Conservation (phyloP, 2,113 vertebrate genomes). For the Leptodactylus fuscus region DNA sequence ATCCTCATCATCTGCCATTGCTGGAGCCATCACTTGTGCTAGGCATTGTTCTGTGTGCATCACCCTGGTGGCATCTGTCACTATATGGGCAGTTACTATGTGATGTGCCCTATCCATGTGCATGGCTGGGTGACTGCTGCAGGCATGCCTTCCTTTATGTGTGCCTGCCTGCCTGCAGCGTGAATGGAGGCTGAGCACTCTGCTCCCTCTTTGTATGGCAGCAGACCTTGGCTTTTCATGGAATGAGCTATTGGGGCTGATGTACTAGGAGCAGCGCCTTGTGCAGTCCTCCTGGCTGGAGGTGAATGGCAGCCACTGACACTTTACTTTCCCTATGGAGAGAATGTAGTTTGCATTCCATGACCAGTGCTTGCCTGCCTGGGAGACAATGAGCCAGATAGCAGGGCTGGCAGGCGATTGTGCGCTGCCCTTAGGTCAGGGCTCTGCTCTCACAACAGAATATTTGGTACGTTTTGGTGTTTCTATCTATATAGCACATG, state of each 20-base stretch:
- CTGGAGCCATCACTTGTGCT: too few relatives aligned
- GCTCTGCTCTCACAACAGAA: not conserved
- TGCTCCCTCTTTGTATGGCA: slow-evolving; percentile 31
- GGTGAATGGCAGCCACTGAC: not conserved
- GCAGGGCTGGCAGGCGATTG: slow-evolving; percentile 16
- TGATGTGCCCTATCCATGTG: not conserved
- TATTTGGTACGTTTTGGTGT: too few relatives aligned
- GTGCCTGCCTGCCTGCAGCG: slow-evolving; percentile 26
- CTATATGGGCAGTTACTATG: too few relatives aligned
- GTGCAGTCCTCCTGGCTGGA: not conserved
- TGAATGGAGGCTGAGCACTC: slow-evolving; percentile 1
- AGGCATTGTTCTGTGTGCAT: not conserved
- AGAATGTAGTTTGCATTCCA: slow-evolving; percentile 40
- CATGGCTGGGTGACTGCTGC: too few relatives aligned
- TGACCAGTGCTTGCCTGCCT: slow-evolving; percentile 31
- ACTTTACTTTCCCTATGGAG: slow-evolving; percentile 8
- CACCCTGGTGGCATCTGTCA: too few relatives aligned
- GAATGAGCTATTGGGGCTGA: not conserved
- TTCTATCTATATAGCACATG: not conserved
- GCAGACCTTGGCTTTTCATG: too few relatives aligned
- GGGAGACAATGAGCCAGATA: slow-evolving; percentile 40
- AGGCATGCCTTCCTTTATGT: not conserved
- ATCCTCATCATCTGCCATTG: not conserved
- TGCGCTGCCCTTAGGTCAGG: slow-evolving; percentile 29
- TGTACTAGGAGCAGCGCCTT: too few relatives aligned